Percentiles rank a stretch among this genome's conserved stretches.
phyloP scores from a whole-genome alignment of 2,888 invertebrate genomes.

The Poecilobothrus nobilitatus region DNA sequence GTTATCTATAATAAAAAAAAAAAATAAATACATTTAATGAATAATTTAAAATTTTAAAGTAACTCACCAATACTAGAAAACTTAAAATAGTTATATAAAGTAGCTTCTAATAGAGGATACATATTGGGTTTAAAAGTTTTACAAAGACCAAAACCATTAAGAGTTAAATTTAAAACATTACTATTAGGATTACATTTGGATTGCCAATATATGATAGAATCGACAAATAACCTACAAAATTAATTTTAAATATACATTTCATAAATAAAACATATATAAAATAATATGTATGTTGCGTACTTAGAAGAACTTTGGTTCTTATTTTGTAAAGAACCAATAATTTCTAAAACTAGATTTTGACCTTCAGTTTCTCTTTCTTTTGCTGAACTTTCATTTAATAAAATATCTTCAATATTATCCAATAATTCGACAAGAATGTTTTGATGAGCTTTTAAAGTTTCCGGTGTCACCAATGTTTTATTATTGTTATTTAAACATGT shows the following conservation, averaged over 20 bases:
- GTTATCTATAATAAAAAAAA: slow-evolving; percentile 27
- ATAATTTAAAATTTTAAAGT: not conserved
- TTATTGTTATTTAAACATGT: slow-evolving; percentile 37
- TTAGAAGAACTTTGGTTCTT: slow-evolving; percentile 40
- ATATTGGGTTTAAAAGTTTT: slow-evolving; percentile 35
- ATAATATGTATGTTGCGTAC: slow-evolving; percentile 25
- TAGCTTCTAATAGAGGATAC: slow-evolving; percentile 36
- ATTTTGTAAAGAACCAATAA: slow-evolving; percentile 37
- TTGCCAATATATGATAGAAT: slow-evolving; percentile 39
- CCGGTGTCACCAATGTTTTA: slow-evolving; percentile 35
- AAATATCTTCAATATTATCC: slow-evolving; percentile 31
- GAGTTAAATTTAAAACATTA: slow-evolving; percentile 32
- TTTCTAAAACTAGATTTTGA: slow-evolving; percentile 37
- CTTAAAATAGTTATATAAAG: slow-evolving; percentile 38
- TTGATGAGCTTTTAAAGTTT: slow-evolving; percentile 34
- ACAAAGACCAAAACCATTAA: slow-evolving; percentile 37
- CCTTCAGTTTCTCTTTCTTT: slow-evolving; percentile 35
- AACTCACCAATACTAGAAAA: slow-evolving; percentile 24
- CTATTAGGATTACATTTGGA: slow-evolving; percentile 32
- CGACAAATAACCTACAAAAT: slow-evolving; percentile 34
- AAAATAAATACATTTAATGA: slow-evolving; percentile 13
- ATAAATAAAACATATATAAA: not conserved
- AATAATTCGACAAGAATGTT: slow-evolving; percentile 33
- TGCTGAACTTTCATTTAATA: slow-evolving; percentile 27
- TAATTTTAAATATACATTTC: not conserved